Conservation (phyloP, 2,888 invertebrate species). For the Mechanitis mazaeus region DNA sequence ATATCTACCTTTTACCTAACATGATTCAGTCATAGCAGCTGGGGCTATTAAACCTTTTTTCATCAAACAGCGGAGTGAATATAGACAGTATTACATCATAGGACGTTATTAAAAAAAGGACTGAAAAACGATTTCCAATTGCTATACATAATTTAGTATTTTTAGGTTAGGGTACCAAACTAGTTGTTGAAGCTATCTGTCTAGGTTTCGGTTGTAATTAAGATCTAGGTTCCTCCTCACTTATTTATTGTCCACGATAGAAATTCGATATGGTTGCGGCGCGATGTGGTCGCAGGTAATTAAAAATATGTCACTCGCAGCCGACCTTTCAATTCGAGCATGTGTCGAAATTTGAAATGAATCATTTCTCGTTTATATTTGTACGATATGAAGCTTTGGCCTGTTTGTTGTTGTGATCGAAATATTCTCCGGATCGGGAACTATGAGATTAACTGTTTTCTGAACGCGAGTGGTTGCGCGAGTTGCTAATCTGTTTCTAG, state of each 20-base stretch:
- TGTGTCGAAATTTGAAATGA: constrained; percentile 73
- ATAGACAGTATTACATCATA: not conserved
- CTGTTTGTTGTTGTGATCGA: constrained; percentile 40
- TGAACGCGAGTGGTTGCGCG: constrained; percentile 10
- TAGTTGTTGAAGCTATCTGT: not conserved
- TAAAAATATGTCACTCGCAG: constrained; percentile 76
- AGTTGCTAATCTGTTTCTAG: constrained; percentile 12
- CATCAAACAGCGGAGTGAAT: not conserved
- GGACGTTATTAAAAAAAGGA: not conserved
- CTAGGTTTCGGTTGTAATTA: constrained; percentile 9
- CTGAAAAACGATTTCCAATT: too few species aligned
- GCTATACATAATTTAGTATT: not conserved
- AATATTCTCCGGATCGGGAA: constrained; percentile 32
- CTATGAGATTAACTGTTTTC: constrained; percentile 32
- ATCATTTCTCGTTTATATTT: constrained; percentile 70
- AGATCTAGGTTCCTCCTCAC: constrained; percentile 43
- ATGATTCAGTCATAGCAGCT: constrained; percentile 11
- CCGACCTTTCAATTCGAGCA: constrained; percentile 71
- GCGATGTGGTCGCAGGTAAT: constrained; percentile 68
- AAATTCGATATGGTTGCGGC: constrained; percentile 63
- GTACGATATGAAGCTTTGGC: constrained; percentile 43
- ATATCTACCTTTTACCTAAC: constrained; percentile 57
- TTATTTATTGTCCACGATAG: constrained; percentile 68
- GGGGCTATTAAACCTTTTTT: constrained; percentile 1
- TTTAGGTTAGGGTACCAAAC: not conserved